Evolutionary conservation across 2,888 invertebrate genomes (phyloP).

Genomic region (Polyommatus iphigenia): DNA sequence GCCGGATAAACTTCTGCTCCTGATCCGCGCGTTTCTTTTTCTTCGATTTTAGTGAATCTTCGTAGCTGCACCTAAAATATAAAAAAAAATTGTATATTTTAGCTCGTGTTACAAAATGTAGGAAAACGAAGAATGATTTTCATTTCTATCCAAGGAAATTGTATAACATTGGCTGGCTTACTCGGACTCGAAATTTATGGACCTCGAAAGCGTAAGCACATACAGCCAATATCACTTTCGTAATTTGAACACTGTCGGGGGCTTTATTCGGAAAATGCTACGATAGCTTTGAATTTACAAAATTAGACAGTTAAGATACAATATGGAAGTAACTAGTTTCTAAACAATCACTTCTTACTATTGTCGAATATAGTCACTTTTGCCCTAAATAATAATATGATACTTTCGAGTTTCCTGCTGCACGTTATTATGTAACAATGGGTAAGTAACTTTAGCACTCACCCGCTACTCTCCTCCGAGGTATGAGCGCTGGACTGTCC

Average conservation of each 20-base stretch:
- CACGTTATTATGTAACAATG: neutral
- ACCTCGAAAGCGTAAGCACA: neutral
- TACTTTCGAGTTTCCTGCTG: too few species aligned
- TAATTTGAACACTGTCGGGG: neutral
- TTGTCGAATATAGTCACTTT: neutral
- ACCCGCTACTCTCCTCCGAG: slow-evolving; percentile 87
- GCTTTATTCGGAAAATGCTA: neutral
- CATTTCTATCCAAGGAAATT: neutral
- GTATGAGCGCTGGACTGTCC: slow-evolving; percentile 84
- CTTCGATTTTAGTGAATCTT: slow-evolving; percentile 87
- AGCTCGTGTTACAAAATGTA: neutral
- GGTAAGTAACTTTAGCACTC: slow-evolving; percentile 41
- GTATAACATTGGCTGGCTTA: neutral
- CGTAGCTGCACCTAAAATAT: slow-evolving; percentile 84
- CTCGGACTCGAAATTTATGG: neutral
- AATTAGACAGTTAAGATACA: neutral
- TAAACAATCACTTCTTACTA: neutral
- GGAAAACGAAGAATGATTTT: neutral
- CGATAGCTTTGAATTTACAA: neutral
- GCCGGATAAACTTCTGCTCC: slow-evolving; percentile 58
- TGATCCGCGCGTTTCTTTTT: slow-evolving; percentile 46
- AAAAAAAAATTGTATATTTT: neutral
- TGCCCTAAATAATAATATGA: neutral
- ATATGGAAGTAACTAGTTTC: neutral
- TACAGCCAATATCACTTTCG: slow-evolving; percentile 12